Percentiles rank a stretch among this genome's conserved stretches.
Conservation (phyloP, 2,113 vertebrate genomes). For the Sarotherodon lohbergeri region DNA sequence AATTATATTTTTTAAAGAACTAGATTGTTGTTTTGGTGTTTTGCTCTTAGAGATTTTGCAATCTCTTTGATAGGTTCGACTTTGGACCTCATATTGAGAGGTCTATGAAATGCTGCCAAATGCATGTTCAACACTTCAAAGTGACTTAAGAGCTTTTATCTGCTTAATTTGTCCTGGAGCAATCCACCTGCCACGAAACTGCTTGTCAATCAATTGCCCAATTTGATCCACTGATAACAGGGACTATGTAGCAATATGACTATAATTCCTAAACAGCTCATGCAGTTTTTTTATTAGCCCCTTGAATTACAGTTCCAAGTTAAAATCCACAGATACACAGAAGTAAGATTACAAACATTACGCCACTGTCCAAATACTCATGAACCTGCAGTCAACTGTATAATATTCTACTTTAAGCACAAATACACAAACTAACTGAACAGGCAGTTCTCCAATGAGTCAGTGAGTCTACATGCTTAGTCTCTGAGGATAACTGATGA, state of each 20-base stretch:
- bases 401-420: neutral
- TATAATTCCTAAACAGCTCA: neutral
- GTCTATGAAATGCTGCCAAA: neutral
- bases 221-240: neutral
- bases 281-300: neutral
- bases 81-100: neutral
- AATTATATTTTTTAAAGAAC: accelerated
- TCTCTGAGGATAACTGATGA: slow-evolving; percentile 38
- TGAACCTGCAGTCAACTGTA: neutral
- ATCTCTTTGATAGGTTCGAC: neutral
- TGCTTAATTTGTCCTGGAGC: neutral
- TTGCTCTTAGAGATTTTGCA: neutral
- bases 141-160: neutral
- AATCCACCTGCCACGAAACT: neutral
- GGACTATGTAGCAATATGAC: neutral
- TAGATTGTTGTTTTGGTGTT: neutral
- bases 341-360: neutral
- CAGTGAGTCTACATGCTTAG: slow-evolving; percentile 5
- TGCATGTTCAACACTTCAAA: neutral
- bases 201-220: neutral
- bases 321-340: neutral
- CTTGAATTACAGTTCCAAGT: neutral
- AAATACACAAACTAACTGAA: neutral
- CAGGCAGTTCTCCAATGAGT: neutral
- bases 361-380: neutral